phyloP scores from a whole-genome alignment of 2,888 invertebrate genomes.

The Sphaerophoria taeniata region DNA sequence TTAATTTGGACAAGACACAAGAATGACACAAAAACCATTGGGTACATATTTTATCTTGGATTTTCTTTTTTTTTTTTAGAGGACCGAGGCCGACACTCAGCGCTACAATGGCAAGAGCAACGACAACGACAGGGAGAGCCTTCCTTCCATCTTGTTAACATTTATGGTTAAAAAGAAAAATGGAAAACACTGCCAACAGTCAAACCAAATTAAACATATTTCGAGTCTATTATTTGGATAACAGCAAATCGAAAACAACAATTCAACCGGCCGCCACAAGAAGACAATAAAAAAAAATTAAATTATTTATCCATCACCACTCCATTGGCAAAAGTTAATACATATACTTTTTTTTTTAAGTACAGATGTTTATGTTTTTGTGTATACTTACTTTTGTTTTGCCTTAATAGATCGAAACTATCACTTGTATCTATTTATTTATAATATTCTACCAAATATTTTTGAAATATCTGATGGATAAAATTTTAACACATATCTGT shows the following conservation, averaged over 20 bases:
- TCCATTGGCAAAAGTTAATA: not conserved
- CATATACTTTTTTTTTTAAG: not conserved
- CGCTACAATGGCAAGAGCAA: too few relatives aligned
- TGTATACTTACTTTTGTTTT: conserved; percentile 66
- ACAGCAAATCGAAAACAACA: too few relatives aligned
- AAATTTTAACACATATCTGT: conserved; percentile 70
- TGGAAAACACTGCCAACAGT: not conserved
- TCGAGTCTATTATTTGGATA: not conserved
- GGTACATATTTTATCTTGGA: not conserved
- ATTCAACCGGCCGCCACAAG: too few relatives aligned
- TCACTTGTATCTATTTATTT: conserved; percentile 33
- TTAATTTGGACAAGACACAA: too few relatives aligned
- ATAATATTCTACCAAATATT: conserved; percentile 49
- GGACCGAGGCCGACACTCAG: too few relatives aligned
- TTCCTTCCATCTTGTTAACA: conserved; percentile 44
- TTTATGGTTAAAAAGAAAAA: conserved; percentile 31
- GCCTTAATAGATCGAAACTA: conserved; percentile 43
- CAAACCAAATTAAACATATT: not conserved
- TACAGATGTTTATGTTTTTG: conserved; percentile 56
- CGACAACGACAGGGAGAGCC: not conserved
- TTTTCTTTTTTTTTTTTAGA: too few relatives aligned
- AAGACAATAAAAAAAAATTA: conserved; percentile 1
- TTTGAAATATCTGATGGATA: conserved; percentile 37
- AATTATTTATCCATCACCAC: too few relatives aligned
- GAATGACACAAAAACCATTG: too few relatives aligned